These are phyloP conservation scores for Aethina tumida DNA, from an alignment of 1,140 invertebrate genomes.

Conservation along the genomic window DNA sequence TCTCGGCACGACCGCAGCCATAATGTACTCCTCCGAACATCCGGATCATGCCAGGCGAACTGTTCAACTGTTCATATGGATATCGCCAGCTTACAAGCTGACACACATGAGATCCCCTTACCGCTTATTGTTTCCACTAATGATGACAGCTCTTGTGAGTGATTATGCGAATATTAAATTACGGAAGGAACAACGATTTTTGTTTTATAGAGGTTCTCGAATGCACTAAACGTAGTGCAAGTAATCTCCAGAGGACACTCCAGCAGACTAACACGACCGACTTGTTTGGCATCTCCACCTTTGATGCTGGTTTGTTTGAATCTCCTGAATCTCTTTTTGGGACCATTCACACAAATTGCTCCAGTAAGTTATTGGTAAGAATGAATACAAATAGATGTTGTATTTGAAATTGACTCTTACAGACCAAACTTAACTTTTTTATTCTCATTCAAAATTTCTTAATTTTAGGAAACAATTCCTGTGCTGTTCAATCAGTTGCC, in stretches of 20 bases:
- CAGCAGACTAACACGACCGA: conserved; percentile 17
- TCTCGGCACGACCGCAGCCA: conserved; percentile 32
- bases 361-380: conserved; percentile 18
- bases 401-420: too few species aligned
- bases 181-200: conserved; percentile 1
- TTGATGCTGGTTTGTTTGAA: conserved; percentile 23
- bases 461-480: conserved; percentile 27
- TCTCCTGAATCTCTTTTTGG: conserved; percentile 25
- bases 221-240: conserved; percentile 22
- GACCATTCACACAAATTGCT: conserved; percentile 26
- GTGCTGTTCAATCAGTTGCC: conserved; percentile 32
- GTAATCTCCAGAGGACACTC: conserved; percentile 21
- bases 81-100: conserved; percentile 31
- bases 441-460: too few species aligned
- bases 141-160: conserved; percentile 22
- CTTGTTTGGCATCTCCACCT: conserved; percentile 24
- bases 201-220: conserved; percentile 20
- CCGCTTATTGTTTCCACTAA: conserved; percentile 24
- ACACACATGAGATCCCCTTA: conserved; percentile 27
- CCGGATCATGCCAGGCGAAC: conserved; percentile 31
- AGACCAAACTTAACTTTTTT: too few species aligned
- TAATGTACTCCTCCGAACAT: conserved; percentile 37
- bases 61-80: conserved; percentile 26
- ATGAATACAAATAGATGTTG: conserved; percentile 2
- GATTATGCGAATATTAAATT: background rate